phyloP scores from a whole-genome alignment of 2,888 invertebrate species.

The Hyppa rectilinea region DNA sequence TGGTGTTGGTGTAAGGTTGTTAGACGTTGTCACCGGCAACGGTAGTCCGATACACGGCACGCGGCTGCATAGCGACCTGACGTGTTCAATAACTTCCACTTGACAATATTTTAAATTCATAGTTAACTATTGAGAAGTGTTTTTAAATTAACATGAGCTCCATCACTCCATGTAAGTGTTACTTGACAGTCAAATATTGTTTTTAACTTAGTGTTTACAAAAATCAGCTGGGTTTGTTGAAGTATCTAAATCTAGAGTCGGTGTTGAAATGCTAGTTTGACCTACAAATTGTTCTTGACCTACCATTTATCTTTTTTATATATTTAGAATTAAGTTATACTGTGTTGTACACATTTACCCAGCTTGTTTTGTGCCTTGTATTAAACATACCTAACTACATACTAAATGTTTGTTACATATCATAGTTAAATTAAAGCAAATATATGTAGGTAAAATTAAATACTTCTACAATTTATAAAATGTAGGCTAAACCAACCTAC shows the following conservation, averaged over 20 bases:
- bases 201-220: slow-evolving; percentile 31
- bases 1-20: slow-evolving; percentile 85
- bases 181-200: slow-evolving; percentile 9
- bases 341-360: not conserved
- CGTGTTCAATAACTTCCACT: slow-evolving; percentile 80
- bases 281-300: slow-evolving; percentile 72
- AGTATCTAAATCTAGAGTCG: slow-evolving; percentile 16
- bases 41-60: slow-evolving; percentile 84
- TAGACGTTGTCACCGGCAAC: slow-evolving; percentile 88
- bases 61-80: slow-evolving; percentile 78
- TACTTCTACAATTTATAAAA: too few relatives aligned
- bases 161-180: slow-evolving; percentile 56
- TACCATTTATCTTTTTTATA: slow-evolving; percentile 36
- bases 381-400: not conserved
- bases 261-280: slow-evolving; percentile 57
- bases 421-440: not conserved
- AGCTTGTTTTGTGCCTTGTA: slow-evolving; percentile 9
- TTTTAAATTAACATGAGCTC: slow-evolving; percentile 28
- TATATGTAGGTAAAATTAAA: too few relatives aligned
- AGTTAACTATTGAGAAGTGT: slow-evolving; percentile 52
- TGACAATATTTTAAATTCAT: slow-evolving; percentile 75
- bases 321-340: slow-evolving; percentile 6
- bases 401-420: not conserved
- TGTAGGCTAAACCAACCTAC: not conserved
- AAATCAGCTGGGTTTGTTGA: slow-evolving; percentile 28